Evolutionary conservation across 2,888 invertebrate genomes (phyloP).

Genomic region (Globia sparganii): DNA sequence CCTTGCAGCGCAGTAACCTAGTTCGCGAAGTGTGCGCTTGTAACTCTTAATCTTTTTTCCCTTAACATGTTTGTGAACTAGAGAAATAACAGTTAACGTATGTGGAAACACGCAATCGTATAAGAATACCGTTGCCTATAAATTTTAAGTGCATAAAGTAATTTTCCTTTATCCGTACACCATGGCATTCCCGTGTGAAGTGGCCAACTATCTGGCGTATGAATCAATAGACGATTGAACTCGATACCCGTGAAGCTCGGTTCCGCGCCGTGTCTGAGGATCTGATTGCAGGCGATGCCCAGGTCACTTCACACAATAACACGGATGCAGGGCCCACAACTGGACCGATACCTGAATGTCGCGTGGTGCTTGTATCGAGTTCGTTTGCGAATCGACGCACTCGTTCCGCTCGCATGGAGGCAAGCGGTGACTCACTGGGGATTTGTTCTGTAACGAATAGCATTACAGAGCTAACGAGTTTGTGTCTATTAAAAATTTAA

Average conservation of each 20-base stretch:
- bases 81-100: constrained; percentile 34
- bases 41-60: constrained; percentile 22
- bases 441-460: constrained; percentile 49
- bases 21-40: constrained; percentile 3
- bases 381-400: constrained; percentile 65
- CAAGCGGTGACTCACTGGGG: constrained; percentile 71
- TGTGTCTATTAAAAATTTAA: constrained; percentile 19
- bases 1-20: constrained; percentile 7
- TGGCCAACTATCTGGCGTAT: constrained; percentile 55
- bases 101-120: constrained; percentile 51
- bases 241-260: constrained; percentile 83
- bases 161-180: constrained; percentile 60
- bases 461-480: constrained; percentile 33
- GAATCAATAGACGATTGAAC: constrained; percentile 70
- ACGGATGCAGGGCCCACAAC: constrained; percentile 76
- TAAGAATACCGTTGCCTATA: constrained; percentile 56
- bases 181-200: constrained; percentile 70
- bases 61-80: constrained; percentile 28
- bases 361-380: constrained; percentile 55
- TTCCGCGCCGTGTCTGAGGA: constrained; percentile 78
- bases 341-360: constrained; percentile 64
- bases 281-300: constrained; percentile 80
- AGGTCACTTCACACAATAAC: constrained; percentile 76
- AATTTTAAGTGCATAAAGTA: constrained; percentile 52
- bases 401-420: constrained; percentile 71